phyloP scores from a whole-genome alignment of 2,797 vertebrate genomes.

The Zalophus californianus region DNA sequence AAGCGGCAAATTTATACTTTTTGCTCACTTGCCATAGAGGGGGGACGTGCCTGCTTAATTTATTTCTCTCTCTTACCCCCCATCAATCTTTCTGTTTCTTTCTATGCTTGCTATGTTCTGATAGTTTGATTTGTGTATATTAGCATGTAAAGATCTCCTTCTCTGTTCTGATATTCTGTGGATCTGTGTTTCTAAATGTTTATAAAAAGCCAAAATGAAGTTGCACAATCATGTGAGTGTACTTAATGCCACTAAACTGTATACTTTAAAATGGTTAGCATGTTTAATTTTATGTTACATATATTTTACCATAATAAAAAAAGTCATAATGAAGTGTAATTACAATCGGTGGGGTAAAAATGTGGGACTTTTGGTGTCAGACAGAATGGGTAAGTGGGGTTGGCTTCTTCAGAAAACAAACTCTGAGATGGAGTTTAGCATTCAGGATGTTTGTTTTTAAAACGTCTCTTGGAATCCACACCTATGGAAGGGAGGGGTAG shows the following conservation, averaged over 20 bases:
- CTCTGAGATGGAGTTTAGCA: not conserved
- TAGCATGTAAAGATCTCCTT: not conserved
- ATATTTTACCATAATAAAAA: not conserved
- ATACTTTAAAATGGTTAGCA: not conserved
- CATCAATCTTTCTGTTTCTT: not conserved
- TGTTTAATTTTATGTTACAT: not conserved
- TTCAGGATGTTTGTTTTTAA: not conserved
- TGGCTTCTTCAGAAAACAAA: not conserved
- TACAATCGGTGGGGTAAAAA: not conserved
- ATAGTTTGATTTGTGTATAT: not conserved
- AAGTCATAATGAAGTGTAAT: not conserved
- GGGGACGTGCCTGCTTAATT: not conserved
- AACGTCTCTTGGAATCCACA: not conserved
- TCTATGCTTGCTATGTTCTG: not conserved
- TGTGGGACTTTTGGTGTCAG: not conserved
- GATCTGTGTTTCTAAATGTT: not conserved
- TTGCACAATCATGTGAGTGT: not conserved
- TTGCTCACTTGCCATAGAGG: not conserved
- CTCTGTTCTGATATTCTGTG: not conserved
- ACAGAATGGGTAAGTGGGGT: not conserved
- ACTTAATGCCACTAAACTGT: not conserved
- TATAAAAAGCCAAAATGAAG: not conserved
- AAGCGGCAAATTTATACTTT: not conserved
- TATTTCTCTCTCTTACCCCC: not conserved
- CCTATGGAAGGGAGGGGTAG: not conserved